A percentile compares a stretch with the other conserved stretches of the same genome.
Evolutionary conservation across 2,888 invertebrate species (phyloP).

Genomic region (Apotomis capreana): DNA sequence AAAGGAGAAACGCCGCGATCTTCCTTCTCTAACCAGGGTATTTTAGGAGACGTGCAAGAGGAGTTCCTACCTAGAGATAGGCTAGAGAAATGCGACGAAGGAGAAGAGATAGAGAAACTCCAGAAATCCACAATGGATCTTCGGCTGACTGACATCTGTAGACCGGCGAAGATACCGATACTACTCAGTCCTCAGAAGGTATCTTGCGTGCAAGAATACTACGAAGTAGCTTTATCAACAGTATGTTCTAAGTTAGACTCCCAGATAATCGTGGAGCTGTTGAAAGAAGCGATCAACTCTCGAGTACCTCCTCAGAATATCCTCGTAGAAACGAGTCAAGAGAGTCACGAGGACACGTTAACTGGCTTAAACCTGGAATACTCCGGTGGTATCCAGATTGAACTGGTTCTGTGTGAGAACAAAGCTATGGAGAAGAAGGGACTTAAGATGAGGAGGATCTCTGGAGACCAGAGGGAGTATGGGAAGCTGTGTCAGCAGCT

Average conservation of each 20-base stretch:
- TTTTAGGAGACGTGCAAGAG: constrained; percentile 74
- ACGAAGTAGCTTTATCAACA: constrained; percentile 91
- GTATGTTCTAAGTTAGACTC: constrained; percentile 91
- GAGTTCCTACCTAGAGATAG: constrained; percentile 69
- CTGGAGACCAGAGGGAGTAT: constrained; percentile 94
- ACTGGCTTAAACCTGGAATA: constrained; percentile 87
- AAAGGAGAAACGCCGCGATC: constrained; percentile 77
- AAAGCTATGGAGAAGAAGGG: constrained; percentile 89
- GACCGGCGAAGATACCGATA: constrained; percentile 71
- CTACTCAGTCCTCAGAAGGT: constrained; percentile 73
- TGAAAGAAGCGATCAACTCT: constrained; percentile 91
- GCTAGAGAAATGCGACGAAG: constrained; percentile 66
- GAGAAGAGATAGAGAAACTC: constrained; percentile 71
- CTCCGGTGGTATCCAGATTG: constrained; percentile 93
- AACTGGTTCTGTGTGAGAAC: constrained; percentile 90
- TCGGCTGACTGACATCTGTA: constrained; percentile 69
- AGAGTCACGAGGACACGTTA: constrained; percentile 62
- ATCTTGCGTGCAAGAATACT: constrained; percentile 74
- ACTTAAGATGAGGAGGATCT: constrained; percentile 92
- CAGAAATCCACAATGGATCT: constrained; percentile 77
- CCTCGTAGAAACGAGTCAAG: constrained; percentile 74
- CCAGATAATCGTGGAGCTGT: constrained; percentile 89
- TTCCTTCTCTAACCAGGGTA: constrained; percentile 76
- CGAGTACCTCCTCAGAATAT: constrained; percentile 87
- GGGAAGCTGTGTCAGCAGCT: constrained; percentile 94